Conservation (phyloP, 2,888 invertebrate species). For the Gymnocheta viridis region DNA sequence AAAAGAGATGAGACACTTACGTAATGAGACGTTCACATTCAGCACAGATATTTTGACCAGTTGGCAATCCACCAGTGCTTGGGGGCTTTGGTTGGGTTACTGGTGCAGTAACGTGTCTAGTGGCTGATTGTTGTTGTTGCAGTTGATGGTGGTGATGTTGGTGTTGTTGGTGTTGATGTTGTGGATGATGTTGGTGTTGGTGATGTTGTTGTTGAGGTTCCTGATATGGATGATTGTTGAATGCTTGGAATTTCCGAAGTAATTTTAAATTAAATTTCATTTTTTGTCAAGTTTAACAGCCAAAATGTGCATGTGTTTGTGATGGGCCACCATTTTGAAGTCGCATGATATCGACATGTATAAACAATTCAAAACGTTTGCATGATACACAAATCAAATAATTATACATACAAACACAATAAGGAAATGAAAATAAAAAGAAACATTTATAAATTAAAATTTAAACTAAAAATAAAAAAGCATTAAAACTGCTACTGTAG, state of each 20-base stretch:
- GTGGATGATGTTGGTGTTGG: constrained; percentile 72
- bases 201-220: constrained; percentile 73
- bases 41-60: constrained; percentile 96
- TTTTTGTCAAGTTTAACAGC: constrained; percentile 14
- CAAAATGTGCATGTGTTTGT: constrained; percentile 11
- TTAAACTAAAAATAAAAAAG: constrained; percentile 7
- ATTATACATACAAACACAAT: constrained; percentile 48
- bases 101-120: constrained; percentile 89
- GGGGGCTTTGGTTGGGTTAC: constrained; percentile 86
- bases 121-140: constrained; percentile 76
- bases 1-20: constrained; percentile 85
- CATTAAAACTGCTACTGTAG: not conserved
- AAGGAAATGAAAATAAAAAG: constrained; percentile 58
- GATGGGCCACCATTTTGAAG: not conserved
- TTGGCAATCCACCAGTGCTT: constrained; percentile 88
- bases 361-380: constrained; percentile 11
- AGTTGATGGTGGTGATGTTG: constrained; percentile 73
- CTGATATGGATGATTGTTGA: constrained; percentile 72
- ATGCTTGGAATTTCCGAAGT: constrained; percentile 60
- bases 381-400: constrained; percentile 50
- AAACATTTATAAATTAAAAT: constrained; percentile 13
- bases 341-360: constrained; percentile 27
- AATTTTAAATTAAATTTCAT: not conserved
- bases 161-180: constrained; percentile 73
- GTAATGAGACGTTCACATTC: constrained; percentile 98